Base-by-base conservation (phyloP, 2,888 invertebrate species). In the Toxonevra muliebris region DNA sequence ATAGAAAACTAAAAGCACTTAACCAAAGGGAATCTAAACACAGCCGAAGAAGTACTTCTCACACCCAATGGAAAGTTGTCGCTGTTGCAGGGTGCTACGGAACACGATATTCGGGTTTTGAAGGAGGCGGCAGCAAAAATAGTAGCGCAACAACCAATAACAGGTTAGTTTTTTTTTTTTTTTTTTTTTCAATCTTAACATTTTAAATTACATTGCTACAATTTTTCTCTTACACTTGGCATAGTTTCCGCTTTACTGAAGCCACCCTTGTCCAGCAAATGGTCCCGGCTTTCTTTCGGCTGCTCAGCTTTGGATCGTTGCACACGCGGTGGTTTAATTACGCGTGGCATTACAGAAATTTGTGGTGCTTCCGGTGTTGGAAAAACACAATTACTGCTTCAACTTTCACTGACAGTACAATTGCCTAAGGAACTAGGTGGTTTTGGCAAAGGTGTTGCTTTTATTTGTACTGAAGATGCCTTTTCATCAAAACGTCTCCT, bases 301-400 rank as follows among this genome's bases (percentile, higher is more conserved):
- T 92, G 91, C 76, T 62, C 80, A 2, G 80, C 85, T 8, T 81
- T 93, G 42, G 90, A 93, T 79, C 76, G 77, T 48, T 84, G 88
- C 70, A 85, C 90, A 1, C 84, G 85, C 71, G 93, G 92, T 30
- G 93, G 93, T 13, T 84, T 94, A 61, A 85, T 89, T 4, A 84
- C 87, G 10, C 87, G 88, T 69, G 91, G 92, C 8, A 89, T 94
- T 59, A 92, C 90, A 10, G 93, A 94, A 85, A 87, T 94, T 75
- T 88, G 88, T 76, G 94, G 93, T 0, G 88, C 89, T 76, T 90
- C 91, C 76, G 91, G 91, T 1, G 87, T 87, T 70, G 93, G 93
- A 2, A 94, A 94, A 85, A 92, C 93, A 0, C 93, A 94, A 79
- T 77, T 93, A 13, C 90, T 91, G 73, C 82, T 94, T 42, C 92